These are phyloP conservation scores for Pachydiplax longipennis DNA, from an alignment of 2,888 invertebrate genomes.

Conservation along the genomic window DNA sequence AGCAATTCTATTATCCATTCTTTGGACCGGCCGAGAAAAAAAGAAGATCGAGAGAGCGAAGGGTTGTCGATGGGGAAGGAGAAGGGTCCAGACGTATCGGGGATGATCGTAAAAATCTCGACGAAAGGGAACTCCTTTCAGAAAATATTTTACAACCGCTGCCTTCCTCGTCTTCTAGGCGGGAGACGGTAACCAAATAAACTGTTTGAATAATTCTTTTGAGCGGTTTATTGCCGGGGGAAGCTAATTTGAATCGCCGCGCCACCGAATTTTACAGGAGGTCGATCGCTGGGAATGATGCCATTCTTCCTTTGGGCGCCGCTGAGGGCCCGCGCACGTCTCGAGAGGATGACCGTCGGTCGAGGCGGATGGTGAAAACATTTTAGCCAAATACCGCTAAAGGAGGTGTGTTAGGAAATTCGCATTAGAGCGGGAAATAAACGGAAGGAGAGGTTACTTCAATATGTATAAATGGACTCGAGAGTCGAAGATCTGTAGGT, in stretches of 20 bases:
- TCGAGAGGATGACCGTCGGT: too few species aligned
- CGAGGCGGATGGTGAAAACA: too few species aligned
- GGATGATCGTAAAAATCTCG: conserved; percentile 26
- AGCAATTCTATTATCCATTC: too few species aligned
- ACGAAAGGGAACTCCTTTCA: background rate
- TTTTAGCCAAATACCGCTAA: too few species aligned
- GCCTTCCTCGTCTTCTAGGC: background rate
- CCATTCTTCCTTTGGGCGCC: background rate
- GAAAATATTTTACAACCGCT: background rate
- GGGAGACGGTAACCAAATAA: background rate
- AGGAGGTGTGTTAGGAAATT: too few species aligned
- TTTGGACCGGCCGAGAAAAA: background rate
- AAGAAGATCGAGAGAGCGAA: background rate
- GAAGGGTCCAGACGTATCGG: background rate
- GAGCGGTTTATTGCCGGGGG: background rate
- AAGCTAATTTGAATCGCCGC: background rate
- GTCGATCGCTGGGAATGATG: background rate
- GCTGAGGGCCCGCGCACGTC: too few species aligned
- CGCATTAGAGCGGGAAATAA: too few species aligned
- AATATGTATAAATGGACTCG: too few species aligned
- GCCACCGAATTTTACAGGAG: background rate
- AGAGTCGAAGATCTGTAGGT: too few species aligned
- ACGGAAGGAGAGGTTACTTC: too few species aligned
- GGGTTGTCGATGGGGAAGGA: background rate
- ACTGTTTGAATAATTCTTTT: background rate